Conservation (phyloP, 2,888 invertebrate species). For the Mamestra brassicae region DNA sequence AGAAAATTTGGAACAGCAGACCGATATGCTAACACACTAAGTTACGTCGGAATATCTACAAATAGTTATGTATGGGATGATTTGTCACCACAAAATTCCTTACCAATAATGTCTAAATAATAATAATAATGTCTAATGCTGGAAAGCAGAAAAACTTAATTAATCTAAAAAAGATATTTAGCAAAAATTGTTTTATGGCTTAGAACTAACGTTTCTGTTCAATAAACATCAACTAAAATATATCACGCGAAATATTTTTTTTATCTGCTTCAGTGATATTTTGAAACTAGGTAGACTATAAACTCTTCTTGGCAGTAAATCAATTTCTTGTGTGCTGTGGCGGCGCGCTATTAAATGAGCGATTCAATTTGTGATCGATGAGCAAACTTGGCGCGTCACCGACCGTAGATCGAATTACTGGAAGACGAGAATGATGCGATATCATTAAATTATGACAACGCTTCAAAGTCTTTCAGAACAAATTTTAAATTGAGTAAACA, state of each 20-base stretch:
- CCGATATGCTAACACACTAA: neutral
- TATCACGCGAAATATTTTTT: neutral
- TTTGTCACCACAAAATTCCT: neutral
- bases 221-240: neutral
- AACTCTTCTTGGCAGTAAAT: neutral
- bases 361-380: slow-evolving; percentile 65
- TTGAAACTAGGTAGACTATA: neutral
- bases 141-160: neutral
- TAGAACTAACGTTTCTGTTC: neutral
- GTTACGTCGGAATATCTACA: neutral
- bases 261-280: neutral
- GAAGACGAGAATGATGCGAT: slow-evolving; percentile 26
- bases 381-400: slow-evolving; percentile 38
- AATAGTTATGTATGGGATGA: neutral
- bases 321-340: slow-evolving; percentile 16
- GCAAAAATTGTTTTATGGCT: neutral
- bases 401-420: slow-evolving; percentile 53
- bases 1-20: slow-evolving; percentile 25
- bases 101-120: neutral
- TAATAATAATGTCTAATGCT: neutral
- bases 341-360: slow-evolving; percentile 43
- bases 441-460: slow-evolving; percentile 54
- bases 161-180: neutral
- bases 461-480: slow-evolving; percentile 8
- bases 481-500: slow-evolving; percentile 11